Percentiles rank a stretch among this genome's conserved stretches.
Evolutionary conservation across 2,888 invertebrate species (phyloP).

Genomic region (Hymenopus coronatus): DNA sequence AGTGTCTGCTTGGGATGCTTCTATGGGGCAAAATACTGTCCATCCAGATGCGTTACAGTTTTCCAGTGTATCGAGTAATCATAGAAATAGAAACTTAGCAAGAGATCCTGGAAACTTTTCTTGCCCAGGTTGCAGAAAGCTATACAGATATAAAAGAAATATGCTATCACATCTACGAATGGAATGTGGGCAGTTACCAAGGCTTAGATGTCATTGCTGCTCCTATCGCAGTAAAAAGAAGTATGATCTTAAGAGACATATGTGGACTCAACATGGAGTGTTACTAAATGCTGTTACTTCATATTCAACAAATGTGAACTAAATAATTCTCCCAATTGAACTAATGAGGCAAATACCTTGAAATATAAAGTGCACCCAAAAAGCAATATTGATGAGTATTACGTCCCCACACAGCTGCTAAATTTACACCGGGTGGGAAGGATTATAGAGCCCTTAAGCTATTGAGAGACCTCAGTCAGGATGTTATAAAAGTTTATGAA

Average conservation of each 20-base stretch:
- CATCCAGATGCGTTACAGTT: background rate
- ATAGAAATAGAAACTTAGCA: background rate
- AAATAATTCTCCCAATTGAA: background rate
- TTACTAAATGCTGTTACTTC: background rate
- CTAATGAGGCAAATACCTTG: too few relatives aligned
- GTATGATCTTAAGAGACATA: conserved; percentile 22
- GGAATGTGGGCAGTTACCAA: conserved; percentile 47
- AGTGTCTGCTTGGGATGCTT: background rate
- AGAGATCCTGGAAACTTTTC: conserved; percentile 1
- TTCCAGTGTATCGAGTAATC: background rate
- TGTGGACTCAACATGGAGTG: conserved; percentile 7
- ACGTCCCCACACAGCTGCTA: too few relatives aligned
- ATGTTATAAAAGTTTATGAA: too few relatives aligned
- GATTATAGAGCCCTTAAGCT: too few relatives aligned
- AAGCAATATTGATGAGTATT: too few relatives aligned
- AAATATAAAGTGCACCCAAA: too few relatives aligned
- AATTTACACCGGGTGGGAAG: too few relatives aligned
- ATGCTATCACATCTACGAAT: conserved; percentile 46
- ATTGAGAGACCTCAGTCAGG: too few relatives aligned
- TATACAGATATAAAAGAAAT: conserved; percentile 28
- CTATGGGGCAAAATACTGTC: background rate
- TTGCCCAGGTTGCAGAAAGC: conserved; percentile 16
- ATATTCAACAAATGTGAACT: background rate
- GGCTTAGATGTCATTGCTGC: conserved; percentile 45
- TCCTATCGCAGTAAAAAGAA: conserved; percentile 31